These are phyloP conservation scores for Camponotus floridanus DNA, from an alignment of 1,140 invertebrate species.

Conservation along the genomic window DNA sequence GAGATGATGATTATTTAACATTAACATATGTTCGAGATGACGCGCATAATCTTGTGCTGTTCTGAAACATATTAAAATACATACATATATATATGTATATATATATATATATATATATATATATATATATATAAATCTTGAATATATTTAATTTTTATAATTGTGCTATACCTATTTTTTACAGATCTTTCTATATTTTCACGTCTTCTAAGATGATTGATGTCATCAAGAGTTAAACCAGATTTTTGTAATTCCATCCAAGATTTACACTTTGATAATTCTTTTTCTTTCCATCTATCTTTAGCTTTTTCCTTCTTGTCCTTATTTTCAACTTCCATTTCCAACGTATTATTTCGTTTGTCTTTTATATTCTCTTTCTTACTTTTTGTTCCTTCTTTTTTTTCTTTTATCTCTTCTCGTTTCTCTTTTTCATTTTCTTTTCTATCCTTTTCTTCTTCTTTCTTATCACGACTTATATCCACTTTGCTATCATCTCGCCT, in stretches of 20 bases:
- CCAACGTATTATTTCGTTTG: conserved; percentile 57
- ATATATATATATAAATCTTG: not conserved
- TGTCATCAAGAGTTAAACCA: conserved; percentile 77
- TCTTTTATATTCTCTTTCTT: conserved; percentile 70
- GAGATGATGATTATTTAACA: conserved; percentile 76
- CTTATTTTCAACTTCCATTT: conserved; percentile 28
- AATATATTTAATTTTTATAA: conserved; percentile 33
- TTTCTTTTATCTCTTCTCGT: conserved; percentile 62
- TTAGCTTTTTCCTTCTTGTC: conserved; percentile 70
- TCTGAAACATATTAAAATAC: conserved; percentile 73
- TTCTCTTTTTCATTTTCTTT: conserved; percentile 71
- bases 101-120: conserved; percentile 56
- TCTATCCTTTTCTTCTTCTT: conserved; percentile 68
- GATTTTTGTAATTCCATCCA: conserved; percentile 80
- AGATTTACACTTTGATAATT: conserved; percentile 73
- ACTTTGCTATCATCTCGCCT: conserved; percentile 70
- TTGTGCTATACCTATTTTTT: conserved; percentile 75
- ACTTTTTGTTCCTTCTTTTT: conserved; percentile 54
- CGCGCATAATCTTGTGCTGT: conserved; percentile 79
- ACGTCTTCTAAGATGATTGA: conserved; percentile 71
- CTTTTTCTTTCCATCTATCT: conserved; percentile 75
- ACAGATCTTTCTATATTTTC: conserved; percentile 72
- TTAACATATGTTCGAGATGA: conserved; percentile 82
- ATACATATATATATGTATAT: conserved; percentile 13
- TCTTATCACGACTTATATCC: conserved; percentile 66